Evolutionary conservation across 2,888 invertebrate species (phyloP).

Genomic region (Cerceris rybyensis): DNA sequence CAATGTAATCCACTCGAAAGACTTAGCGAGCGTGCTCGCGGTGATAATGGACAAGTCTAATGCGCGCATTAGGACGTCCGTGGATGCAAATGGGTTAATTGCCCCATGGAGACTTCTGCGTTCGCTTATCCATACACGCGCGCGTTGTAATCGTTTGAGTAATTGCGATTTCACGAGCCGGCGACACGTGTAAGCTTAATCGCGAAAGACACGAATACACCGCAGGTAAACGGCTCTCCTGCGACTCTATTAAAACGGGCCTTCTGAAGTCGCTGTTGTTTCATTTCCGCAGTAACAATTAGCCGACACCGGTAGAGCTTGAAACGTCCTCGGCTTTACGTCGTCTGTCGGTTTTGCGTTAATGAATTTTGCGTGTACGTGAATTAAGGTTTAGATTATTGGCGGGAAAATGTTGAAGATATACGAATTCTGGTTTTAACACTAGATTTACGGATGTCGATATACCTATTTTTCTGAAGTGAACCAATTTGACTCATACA

Average conservation of each 20-base stretch:
- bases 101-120: conserved; percentile 45
- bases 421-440: too few species aligned
- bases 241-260: conserved; percentile 24
- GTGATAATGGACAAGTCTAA: conserved; percentile 44
- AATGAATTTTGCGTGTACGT: too few species aligned
- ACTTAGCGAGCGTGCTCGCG: not conserved
- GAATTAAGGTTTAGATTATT: too few species aligned
- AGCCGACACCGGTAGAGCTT: not conserved
- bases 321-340: too few species aligned
- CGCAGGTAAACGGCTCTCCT: conserved; percentile 5
- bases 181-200: conserved; percentile 42
- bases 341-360: too few species aligned
- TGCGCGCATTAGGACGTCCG: conserved; percentile 32
- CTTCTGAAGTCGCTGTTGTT: not conserved
- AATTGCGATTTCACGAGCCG: conserved; percentile 43
- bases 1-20: conserved; percentile 19
- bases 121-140: conserved; percentile 26
- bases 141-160: conserved; percentile 33
- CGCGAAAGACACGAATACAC: conserved; percentile 40
- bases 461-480: too few species aligned
- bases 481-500: too few species aligned
- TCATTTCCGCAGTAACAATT: conserved; percentile 5
- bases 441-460: too few species aligned
- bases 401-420: too few species aligned
- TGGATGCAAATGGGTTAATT: conserved; percentile 51